Base-by-base conservation (phyloP, 1,140 invertebrate genomes). In the Drosophila repletoides region DNA sequence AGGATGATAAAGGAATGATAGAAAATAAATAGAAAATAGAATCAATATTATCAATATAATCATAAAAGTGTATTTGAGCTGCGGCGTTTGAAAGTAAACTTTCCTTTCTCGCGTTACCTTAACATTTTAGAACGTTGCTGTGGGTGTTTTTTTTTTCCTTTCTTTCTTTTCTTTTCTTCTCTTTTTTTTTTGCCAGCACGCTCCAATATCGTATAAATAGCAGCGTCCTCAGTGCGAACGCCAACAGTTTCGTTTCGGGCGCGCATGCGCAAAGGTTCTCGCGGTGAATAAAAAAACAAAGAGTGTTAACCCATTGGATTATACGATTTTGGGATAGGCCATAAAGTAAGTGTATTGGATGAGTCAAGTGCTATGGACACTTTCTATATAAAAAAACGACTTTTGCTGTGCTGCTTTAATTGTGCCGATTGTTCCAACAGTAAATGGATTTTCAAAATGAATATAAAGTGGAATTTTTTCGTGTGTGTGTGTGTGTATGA, bases 141-240 rank as follows among this genome's bases (percentile, higher is more conserved):
- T n/a, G 24, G 43, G 36, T 19, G 45, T 29, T 61, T n/a, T 56
- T 63, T 53, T 52, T 48, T 22, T 51, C 12, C 5, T 48, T n/a
- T n/a, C n/a, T 48, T 56, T 38, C 46, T 70, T 51, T 40, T 58
- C 22, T 26, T 51, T 38, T 45, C 17, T 52, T 48, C 64, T 34
- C 33, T 40, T 24, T 45, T 34, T 55, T 29, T 63, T 60, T 34
- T 46, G 49, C n/a, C 58, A 55, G 41, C 40, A 65, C 59, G 53
- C 51, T 66, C 34, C 49, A 31, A 49, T 40, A 41, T 38, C 28
- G 65, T 88, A 88, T 88, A 88, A 83, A 88, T 86, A 88, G 72
- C 34, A 49, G 74, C 64, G 22, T 79, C 67, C 76, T 69, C 68
- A 66, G 26, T 52, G 49, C 34, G 33, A 53, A 51, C 48, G 63